Base-by-base conservation (phyloP, 2,888 invertebrate species). In the Tinea semifulvella region DNA sequence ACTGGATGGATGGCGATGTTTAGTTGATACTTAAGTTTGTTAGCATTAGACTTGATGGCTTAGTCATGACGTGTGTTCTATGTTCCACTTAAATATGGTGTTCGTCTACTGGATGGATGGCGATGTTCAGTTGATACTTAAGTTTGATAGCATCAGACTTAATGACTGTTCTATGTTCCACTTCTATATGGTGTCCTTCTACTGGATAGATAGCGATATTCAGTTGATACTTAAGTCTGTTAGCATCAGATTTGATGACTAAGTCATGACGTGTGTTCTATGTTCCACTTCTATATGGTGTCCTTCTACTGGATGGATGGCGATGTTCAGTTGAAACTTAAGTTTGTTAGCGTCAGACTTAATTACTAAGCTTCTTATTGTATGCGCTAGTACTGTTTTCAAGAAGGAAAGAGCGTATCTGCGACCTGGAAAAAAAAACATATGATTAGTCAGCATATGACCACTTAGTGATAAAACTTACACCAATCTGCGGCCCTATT, bases 341-440 rank as follows among this genome's bases (percentile, higher is more conserved):
- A 73, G 44, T 2, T 65, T 52, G 6, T 63, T 56, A 0, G 59
- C 60, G 2, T 67, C 54, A 0, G 71, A 63, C 1, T 47, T 40
- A 22, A 74, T 55, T 48, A 56, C 55, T 17, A 69, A 48, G 13
- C 66, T 67, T 16, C 69, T 56, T 3, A 69, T 52, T 42, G 60
- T 61, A 20, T 63, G 52, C 2, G 64, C 61, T 14, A 72, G 42
- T 2, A 63, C 17, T 0, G 73, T 74, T 53, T 75, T 76, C 47
- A 69, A 4, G 13, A 72, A 46, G 0, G 60, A 50, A 53, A 70
- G 60, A 0, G 73, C 71, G 47, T 73, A 74, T 46, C 56, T 65
- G 49, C 65, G 71, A 46, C 74, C 75, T 76, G 53, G 1, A 53
- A 55, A 38, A 4, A 8, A 22, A 5, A 22, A 8, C 6, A 22